phyloP scores from a whole-genome alignment of 1,140 invertebrate species.

The Hylyphantes graminicola region DNA sequence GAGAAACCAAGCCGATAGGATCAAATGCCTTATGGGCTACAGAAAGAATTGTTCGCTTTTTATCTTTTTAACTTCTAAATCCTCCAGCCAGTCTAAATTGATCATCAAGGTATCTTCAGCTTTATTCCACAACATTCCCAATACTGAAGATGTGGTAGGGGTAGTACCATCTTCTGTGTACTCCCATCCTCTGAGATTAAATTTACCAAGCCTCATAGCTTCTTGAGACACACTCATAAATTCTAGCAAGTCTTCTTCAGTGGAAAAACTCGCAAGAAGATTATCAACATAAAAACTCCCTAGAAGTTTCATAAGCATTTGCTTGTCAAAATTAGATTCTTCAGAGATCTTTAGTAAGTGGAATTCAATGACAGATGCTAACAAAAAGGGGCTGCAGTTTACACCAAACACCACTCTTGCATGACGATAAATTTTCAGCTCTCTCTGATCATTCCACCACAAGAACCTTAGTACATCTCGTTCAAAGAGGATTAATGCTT shows the following conservation, averaged over 20 bases:
- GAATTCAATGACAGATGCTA: not conserved
- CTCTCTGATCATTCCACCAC: conserved; percentile 1
- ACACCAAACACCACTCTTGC: conserved; percentile 2
- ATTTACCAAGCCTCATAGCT: not conserved
- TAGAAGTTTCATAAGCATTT: not conserved
- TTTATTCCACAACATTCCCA: not conserved
- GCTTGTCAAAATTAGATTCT: not conserved
- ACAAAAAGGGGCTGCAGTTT: conserved; percentile 13
- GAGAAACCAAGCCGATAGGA: not conserved
- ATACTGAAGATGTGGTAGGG: not conserved
- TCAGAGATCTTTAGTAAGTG: not conserved
- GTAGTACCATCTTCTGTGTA: not conserved
- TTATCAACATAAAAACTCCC: conserved; percentile 22
- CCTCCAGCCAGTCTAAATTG: not conserved
- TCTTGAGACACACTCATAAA: not conserved
- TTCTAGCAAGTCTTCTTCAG: not conserved
- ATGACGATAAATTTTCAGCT: not conserved
- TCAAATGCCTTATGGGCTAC: conserved; percentile 14
- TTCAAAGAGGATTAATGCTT: not conserved
- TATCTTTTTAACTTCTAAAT: not conserved
- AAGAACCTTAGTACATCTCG: conserved; percentile 3
- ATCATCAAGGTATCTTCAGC: not conserved
- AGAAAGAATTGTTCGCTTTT: not conserved
- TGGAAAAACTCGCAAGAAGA: not conserved
- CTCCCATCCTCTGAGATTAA: conserved; percentile 15